Base-by-base conservation (phyloP, 2,888 invertebrate species). In the Lamellibrachia satsuma region DNA sequence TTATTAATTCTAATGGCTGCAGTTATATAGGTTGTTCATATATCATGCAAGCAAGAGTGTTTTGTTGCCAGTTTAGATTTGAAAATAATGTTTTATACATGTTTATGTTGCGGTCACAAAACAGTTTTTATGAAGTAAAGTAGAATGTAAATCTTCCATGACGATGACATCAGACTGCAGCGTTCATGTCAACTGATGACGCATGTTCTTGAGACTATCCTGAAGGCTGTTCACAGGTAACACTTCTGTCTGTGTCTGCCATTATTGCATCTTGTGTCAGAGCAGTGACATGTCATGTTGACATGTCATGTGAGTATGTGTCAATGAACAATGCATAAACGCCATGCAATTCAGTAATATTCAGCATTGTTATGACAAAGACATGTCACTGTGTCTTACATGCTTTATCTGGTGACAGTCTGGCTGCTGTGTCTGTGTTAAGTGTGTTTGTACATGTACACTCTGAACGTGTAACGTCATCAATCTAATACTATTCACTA, bases 141-240 rank as follows among this genome's bases (percentile, higher is more conserved):
- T 75, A 75, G n/a, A 0, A 75, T 75, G 75, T 75, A 75, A 22
- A 22, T 39, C 6, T 75, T 75, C 75, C 75, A n/a, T 75, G 75
- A 75, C 75, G 22, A 75, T 75, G 75, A 22, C 15, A 55, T 90
- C 95, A 98, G 98, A 95, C 97, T 98, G 60, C 98, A 98, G 95
- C 98, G 98, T 97, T 97, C 98, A 94, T 98, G 98, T 96, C 97
- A 97, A 60, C 97, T 98, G 92, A 97, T 98, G 95, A 98, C 98
- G 0, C 97, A 98, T 94, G 98, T 98, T 94, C 97, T 98, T 9
- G 98, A 98, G 95, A 97, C 97, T 92, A 90, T 94, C n/a, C 92
- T 93, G 52, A 90, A 52, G 52, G 55, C 27, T 9, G 52, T 93
- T 11, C 90, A 92, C 57, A 92, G 92, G 93, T 93, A 92, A 93